Base-by-base conservation (phyloP, 2,113 vertebrate genomes). In the Neolamprologus hecqui region DNA sequence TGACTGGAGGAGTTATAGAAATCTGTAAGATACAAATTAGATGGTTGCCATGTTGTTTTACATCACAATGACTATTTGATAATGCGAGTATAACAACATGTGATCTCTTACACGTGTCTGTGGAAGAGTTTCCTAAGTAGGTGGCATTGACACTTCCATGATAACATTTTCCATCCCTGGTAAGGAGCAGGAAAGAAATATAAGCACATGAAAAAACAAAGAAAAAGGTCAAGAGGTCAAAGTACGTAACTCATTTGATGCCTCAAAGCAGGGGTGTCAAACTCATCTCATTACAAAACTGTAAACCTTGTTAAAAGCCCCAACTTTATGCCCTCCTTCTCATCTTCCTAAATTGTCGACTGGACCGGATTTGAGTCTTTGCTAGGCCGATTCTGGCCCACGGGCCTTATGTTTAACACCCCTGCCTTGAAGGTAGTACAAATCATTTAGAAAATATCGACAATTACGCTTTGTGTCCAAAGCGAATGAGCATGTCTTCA, bases 111-210 rank as follows among this genome's bases (percentile, higher is more conserved):
- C 93, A 90, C 37, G 57, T 68, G 13, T 82, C 57, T 5, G 19
- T 19, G 17, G 75, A 65, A 12, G 23, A 3, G 51, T 83, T 86
- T 45, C 9, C 81, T 3, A 33, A 2, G 7, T 17, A 28, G n/a
- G 68, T 80, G 37, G 13, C 12, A 31, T 82, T 88, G 19, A 12
- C 1, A 2, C 0, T 8, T 19, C 85, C 83, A 8, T 31, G 1
- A 31, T 14, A 1, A 42, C 93, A 94, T 42, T 83, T 88, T 10
- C 82, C 92, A 31, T 53, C 6, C 2, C 92, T 95, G 28, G 6
- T 15, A 51, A 81, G 19, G 21, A 82, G 5, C 68, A 89, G 21
- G 19, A 4, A 21, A 82, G 86, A 5, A 23, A 7, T 14, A 63
- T 4, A 17, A 68, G 15, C 23, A 79, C 17, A 80, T 11, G 7